These are phyloP conservation scores for Autographa gamma DNA, from an alignment of 2,888 invertebrate genomes.

Conservation along the genomic window DNA sequence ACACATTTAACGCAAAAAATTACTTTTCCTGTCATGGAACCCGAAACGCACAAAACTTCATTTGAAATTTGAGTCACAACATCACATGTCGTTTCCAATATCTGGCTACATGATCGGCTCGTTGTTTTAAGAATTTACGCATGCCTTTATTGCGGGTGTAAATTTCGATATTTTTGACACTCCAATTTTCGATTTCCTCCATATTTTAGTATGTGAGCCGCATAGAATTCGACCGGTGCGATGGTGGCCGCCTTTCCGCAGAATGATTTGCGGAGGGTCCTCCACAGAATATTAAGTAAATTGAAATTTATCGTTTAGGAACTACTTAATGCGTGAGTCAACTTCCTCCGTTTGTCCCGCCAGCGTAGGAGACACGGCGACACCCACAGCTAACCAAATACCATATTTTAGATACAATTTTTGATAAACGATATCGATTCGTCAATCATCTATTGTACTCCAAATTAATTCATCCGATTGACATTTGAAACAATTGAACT, in stretches of 20 bases:
- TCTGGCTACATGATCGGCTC: constrained; percentile 33
- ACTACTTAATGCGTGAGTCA: constrained; percentile 72
- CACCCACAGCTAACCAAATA: constrained; percentile 64
- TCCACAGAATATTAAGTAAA: constrained; percentile 77
- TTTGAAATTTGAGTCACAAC: not conserved
- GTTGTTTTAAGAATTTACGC: constrained; percentile 36
- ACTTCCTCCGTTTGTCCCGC: constrained; percentile 66
- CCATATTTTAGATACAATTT: constrained; percentile 49
- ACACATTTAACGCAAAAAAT: not conserved
- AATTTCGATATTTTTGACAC: constrained; percentile 30
- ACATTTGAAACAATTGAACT: constrained; percentile 76
- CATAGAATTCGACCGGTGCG: constrained; percentile 50
- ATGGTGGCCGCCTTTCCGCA: constrained; percentile 57
- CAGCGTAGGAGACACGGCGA: constrained; percentile 65
- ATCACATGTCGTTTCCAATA: constrained; percentile 26
- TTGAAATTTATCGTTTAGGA: constrained; percentile 71
- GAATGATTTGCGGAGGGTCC: constrained; percentile 63
- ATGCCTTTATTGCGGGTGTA: constrained; percentile 28
- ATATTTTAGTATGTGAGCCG: constrained; percentile 51
- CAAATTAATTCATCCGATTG: constrained; percentile 72
- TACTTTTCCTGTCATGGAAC: not conserved
- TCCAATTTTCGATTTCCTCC: constrained; percentile 39
- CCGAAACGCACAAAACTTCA: constrained; percentile 12
- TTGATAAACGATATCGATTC: constrained; percentile 72
- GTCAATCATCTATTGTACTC: constrained; percentile 79